A percentile compares a stretch with the other conserved stretches of the same genome.
phyloP scores from a whole-genome alignment of 1,140 invertebrate species.

The Brachionus asplanchnoidis region DNA sequence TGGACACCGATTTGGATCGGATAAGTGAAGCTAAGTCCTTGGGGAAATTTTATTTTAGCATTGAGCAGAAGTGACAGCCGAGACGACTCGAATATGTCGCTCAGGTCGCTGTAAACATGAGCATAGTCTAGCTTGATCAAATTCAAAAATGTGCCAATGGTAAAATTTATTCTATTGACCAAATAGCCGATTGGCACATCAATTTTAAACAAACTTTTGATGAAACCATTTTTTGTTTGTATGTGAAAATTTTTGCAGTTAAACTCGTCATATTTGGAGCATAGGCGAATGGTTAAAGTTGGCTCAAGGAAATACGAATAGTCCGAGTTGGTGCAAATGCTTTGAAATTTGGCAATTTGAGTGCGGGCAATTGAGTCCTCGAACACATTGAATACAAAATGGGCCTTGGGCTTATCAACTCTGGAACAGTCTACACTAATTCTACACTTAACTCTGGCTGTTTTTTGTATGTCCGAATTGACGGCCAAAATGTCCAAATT shows the following conservation, averaged over 20 bases:
- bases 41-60: neutral
- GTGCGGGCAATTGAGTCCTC: neutral
- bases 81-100: neutral
- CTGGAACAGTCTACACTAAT: conserved; percentile 3
- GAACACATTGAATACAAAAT: neutral
- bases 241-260: conserved; percentile 21
- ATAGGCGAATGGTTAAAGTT: neutral
- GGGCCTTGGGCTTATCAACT: neutral
- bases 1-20: neutral
- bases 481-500: neutral
- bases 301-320: neutral
- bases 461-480: conserved; percentile 25
- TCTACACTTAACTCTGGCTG: neutral
- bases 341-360: neutral
- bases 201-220: neutral
- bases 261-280: neutral
- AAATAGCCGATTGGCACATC: neutral
- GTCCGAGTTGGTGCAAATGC: neutral
- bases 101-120: neutral
- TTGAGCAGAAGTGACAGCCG: neutral
- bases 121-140: neutral
- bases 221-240: neutral
- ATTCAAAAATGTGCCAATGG: neutral
- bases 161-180: neutral
- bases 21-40: neutral